Evolutionary conservation across 1,140 invertebrate genomes (phyloP).

Genomic region (Penaeus indicus): DNA sequence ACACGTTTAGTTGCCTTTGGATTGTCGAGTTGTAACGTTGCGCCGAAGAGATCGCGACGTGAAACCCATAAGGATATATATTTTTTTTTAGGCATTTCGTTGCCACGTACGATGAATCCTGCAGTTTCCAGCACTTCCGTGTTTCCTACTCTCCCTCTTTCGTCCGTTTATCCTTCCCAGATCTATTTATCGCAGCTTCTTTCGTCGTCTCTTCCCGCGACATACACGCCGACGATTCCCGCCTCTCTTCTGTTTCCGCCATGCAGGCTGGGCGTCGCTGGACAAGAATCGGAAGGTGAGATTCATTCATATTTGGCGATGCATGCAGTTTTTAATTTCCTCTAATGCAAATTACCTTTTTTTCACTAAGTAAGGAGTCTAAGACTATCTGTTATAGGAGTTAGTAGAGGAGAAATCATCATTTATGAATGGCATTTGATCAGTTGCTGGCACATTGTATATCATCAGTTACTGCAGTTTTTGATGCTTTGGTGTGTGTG

Average conservation of each 20-base stretch:
- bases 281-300: constrained; percentile 44
- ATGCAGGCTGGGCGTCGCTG: constrained; percentile 3
- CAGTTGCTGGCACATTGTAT: too few species aligned
- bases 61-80: background rate
- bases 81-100: too few species aligned
- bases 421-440: too few species aligned
- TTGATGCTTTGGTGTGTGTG: too few species aligned
- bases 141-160: constrained; percentile 31
- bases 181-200: constrained; percentile 46
- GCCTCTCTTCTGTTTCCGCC: constrained; percentile 33
- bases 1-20: constrained; percentile 55
- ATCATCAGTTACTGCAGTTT: too few species aligned
- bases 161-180: constrained; percentile 36
- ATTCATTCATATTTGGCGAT: background rate
- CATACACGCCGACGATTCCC: constrained; percentile 18
- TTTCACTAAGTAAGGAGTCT: too few species aligned
- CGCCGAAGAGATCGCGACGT: background rate
- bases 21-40: background rate
- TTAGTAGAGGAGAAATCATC: too few species aligned
- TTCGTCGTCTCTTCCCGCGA: constrained; percentile 33
- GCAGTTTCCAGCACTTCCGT: background rate
- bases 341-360: too few species aligned
- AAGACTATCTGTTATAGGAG: too few species aligned
- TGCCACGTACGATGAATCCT: background rate
- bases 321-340: too few species aligned